phyloP scores from a whole-genome alignment of 2,888 invertebrate genomes.

The Salpingus planirostris region DNA sequence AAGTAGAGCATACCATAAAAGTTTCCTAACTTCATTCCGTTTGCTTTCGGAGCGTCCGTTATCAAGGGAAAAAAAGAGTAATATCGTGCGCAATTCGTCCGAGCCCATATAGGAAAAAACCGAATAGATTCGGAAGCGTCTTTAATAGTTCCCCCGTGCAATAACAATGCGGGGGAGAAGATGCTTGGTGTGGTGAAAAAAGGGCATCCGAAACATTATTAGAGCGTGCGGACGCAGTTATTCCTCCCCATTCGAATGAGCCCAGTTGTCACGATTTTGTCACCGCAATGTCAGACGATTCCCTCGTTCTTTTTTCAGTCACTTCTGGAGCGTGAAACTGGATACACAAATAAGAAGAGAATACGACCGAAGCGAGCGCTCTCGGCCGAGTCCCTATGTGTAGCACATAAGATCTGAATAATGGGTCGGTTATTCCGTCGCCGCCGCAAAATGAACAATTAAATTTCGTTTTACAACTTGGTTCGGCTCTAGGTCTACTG shows the following conservation, averaged over 20 bases:
- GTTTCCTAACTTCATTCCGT: background rate
- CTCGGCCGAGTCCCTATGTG: no score
- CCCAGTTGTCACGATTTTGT: constrained; percentile 15
- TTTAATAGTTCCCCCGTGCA: constrained; percentile 8
- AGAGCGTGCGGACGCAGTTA: constrained; percentile 8
- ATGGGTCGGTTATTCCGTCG: no score
- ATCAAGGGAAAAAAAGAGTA: background rate
- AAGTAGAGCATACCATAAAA: constrained; percentile 2
- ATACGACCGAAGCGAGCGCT: no score
- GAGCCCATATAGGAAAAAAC: constrained; percentile 6
- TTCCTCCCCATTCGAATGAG: constrained; percentile 13
- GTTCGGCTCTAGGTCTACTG: no score
- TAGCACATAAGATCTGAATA: no score
- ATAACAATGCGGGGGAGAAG: constrained; percentile 8
- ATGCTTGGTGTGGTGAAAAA: constrained; percentile 4
- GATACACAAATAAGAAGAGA: no score
- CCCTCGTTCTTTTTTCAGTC: constrained; percentile 13
- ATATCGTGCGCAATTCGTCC: constrained; percentile 1
- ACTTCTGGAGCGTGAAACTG: no score
- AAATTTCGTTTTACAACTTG: no score
- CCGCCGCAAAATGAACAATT: no score
- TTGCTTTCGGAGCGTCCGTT: constrained; percentile 1
- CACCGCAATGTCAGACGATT: constrained; percentile 15
- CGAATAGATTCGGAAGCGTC: constrained; percentile 6
- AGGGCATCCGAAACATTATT: constrained; percentile 13